Evolutionary conservation across 1,140 invertebrate species (phyloP).

Genomic region (Sitodiplosis mosellana): DNA sequence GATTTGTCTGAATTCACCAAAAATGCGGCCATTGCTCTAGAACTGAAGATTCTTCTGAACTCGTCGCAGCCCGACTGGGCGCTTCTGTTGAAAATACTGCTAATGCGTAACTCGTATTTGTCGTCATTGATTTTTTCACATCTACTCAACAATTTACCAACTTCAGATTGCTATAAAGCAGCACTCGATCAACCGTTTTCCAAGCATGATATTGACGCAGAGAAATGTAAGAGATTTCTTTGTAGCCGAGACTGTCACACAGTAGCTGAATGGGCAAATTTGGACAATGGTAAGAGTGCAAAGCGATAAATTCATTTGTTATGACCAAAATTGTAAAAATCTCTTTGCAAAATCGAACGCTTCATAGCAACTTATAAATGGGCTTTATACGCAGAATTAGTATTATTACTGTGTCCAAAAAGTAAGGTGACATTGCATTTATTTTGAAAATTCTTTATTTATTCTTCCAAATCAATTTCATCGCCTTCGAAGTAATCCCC

Average conservation of each 20-base stretch:
- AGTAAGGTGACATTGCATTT: too few relatives aligned
- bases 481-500: too few relatives aligned
- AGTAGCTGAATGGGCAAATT: neutral
- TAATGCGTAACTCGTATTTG: conserved; percentile 40
- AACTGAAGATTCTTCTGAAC: conserved; percentile 46
- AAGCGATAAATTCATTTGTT: too few relatives aligned
- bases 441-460: too few relatives aligned
- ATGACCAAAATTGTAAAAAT: too few relatives aligned
- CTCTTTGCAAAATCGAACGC: too few relatives aligned
- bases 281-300: neutral
- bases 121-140: conserved; percentile 25
- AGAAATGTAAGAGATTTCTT: conserved; percentile 42
- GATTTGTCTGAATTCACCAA: conserved; percentile 31
- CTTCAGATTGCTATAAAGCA: conserved; percentile 21
- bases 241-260: conserved; percentile 31
- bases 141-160: conserved; percentile 22
- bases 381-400: too few relatives aligned
- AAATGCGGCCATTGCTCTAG: conserved; percentile 39
- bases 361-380: too few relatives aligned
- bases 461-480: too few relatives aligned
- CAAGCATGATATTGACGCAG: conserved; percentile 8
- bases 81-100: conserved; percentile 46
- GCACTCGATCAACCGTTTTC: conserved; percentile 18
- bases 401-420: too few relatives aligned
- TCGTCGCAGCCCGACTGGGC: conserved; percentile 59